phyloP scores from a whole-genome alignment of 2,113 vertebrate genomes.

The Oreamnos americanus region DNA sequence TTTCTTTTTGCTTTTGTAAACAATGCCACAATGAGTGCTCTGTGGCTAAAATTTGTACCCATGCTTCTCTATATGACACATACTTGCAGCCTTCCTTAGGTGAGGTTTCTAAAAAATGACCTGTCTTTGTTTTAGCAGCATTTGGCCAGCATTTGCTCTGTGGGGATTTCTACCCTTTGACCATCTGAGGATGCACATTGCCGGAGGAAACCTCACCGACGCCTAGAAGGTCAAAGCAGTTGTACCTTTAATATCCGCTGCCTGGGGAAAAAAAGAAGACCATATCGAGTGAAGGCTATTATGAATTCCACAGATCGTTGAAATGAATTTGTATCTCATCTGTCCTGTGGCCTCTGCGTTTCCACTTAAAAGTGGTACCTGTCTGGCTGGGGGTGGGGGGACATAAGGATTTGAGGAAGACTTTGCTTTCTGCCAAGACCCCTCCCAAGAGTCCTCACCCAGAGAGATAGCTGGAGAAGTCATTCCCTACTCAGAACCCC shows the following conservation, averaged over 20 bases:
- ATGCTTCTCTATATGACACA: rapidly evolving
- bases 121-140: neutral
- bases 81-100: neutral
- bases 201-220: neutral
- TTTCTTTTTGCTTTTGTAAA: constrained; percentile 28
- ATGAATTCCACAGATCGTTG: neutral
- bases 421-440: neutral
- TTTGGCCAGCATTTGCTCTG: neutral
- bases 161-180: neutral
- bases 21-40: neutral
- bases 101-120: neutral
- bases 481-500: neutral
- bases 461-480: neutral
- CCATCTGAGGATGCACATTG: neutral
- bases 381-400: neutral
- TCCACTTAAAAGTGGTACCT: neutral
- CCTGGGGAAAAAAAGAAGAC: neutral
- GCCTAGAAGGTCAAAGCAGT: neutral
- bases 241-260: neutral
- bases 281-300: neutral
- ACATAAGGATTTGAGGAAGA: neutral
- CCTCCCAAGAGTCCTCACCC: neutral
- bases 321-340: neutral
- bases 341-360: neutral
- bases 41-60: neutral